phyloP scores from a whole-genome alignment of 92 coral and sea anemone genomes.

The Siderastrea siderea region DNA sequence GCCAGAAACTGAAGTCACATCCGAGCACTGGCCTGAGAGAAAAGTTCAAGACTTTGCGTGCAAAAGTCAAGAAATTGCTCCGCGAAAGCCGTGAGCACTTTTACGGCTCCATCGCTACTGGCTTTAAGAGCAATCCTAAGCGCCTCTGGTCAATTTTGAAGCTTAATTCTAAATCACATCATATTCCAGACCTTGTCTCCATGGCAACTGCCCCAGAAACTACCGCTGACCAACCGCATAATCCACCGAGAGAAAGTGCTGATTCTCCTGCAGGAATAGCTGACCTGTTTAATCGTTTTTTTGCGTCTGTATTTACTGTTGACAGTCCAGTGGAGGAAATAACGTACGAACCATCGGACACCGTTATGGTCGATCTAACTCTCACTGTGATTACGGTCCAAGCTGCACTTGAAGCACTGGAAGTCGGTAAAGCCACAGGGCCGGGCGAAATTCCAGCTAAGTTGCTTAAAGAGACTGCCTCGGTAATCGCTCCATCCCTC shows the following conservation, averaged over 20 bases:
- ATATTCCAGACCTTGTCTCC: constrained; percentile 54
- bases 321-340: neutral
- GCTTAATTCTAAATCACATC: constrained; percentile 61
- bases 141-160: constrained; percentile 76
- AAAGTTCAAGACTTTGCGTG: constrained; percentile 19
- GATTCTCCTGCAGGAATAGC: neutral
- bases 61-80: constrained; percentile 4
- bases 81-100: constrained; percentile 9
- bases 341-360: too few species aligned
- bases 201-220: constrained; percentile 42
- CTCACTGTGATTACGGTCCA: neutral
- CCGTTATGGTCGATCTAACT: neutral
- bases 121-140: constrained; percentile 58
- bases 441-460: constrained; percentile 52
- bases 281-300: constrained; percentile 5
- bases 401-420: constrained; percentile 30
- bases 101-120: neutral
- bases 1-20: constrained; percentile 57
- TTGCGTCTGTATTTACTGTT: neutral
- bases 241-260: neutral
- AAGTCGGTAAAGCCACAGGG: constrained; percentile 50
- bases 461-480: constrained; percentile 15
- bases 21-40: neutral
- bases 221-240: constrained; percentile 5
- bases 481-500: neutral